A percentile compares a stretch with the other conserved stretches of the same genome.
These are phyloP conservation scores for Phytoseiulus persimilis DNA, from an alignment of 2,888 invertebrate genomes.

Conservation along the genomic window DNA sequence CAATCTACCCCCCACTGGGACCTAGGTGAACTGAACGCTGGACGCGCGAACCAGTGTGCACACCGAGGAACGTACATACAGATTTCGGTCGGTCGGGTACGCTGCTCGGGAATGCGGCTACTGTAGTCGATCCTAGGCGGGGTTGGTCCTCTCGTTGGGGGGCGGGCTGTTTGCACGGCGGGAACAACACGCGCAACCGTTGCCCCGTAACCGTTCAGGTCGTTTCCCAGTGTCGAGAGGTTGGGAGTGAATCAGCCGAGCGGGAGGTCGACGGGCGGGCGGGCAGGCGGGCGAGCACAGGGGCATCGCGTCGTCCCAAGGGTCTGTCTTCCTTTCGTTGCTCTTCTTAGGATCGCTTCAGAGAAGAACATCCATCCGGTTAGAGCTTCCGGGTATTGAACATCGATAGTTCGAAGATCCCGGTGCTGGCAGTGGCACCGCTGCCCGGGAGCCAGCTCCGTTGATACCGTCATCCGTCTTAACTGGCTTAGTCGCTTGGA, in stretches of 20 bases:
- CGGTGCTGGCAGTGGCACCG: background rate
- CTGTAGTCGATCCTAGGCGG: too few species aligned
- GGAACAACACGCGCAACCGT: background rate
- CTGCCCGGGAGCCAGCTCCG: background rate
- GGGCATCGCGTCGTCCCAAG: background rate
- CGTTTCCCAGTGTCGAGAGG: background rate
- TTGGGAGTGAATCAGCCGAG: background rate
- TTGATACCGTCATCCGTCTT: background rate
- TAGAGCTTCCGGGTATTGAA: slow-evolving; percentile 5
- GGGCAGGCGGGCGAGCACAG: background rate
- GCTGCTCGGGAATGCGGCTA: too few species aligned
- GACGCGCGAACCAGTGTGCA: background rate
- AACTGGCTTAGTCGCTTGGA: background rate
- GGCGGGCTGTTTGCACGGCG: too few species aligned
- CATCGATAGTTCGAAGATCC: background rate
- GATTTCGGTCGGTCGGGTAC: too few species aligned
- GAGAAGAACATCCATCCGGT: slow-evolving; percentile 5
- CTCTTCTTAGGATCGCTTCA: background rate
- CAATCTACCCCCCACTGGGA: background rate
- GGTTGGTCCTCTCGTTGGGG: too few species aligned
- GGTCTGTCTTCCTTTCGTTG: background rate
- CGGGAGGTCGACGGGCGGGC: background rate
- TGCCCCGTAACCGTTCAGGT: background rate
- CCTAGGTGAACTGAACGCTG: background rate
- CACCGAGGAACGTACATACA: background rate